Evolutionary conservation across 92 coral and sea anemone species (phyloP), one percentile per base, ranked within the genome.

Genomic region (Parazoanthus swiftii): DNA sequence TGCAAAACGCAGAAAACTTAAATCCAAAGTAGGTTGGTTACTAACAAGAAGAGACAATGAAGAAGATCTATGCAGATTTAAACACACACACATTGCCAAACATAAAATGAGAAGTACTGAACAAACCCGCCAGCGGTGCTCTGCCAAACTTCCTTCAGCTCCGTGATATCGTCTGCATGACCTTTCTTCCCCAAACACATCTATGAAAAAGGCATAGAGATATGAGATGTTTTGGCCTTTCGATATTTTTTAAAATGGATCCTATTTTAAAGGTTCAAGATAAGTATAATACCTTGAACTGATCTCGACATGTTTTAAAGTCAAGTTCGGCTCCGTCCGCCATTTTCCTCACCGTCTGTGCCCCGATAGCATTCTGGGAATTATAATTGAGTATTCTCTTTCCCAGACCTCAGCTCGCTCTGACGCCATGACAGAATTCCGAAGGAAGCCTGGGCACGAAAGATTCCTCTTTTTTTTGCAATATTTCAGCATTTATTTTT

Each of bases 151-250:
- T 56, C 85, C 29, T 15, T 80, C 43, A 80, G 23, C 25, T 54
- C 85, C 46, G 29, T 6, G n/a, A 80, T 44, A 56, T 80, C 85
- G 67, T 80, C 85, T 54, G 23, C 26, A 18, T 5, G 85, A 46
- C 38, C 85, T 21, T 58, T 80, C 72, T 80, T 80, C 72, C 25
- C 72, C 13, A 80, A 80, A 80, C 72, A 80, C 33, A 80, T 54
- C 85, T 80, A 80, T 0, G 16, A 33, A 29, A 13, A 33, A 35
- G 20, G 14, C 42, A 5, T n/a, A 16, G 35, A 79, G 42, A 54
- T 29, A 79, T 54, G 8, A 79, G 29, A 23, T 78, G 2, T 13
- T 33, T 79, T 42, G 23, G 20, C 51, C 15, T 14, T 35, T 54
- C 18, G 5, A 80, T 46, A 14, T 10, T 26, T 8, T 26, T 16